These are phyloP conservation scores for Cossypha heuglini DNA, from an alignment of 2,797 vertebrate genomes.

Conservation along the genomic window DNA sequence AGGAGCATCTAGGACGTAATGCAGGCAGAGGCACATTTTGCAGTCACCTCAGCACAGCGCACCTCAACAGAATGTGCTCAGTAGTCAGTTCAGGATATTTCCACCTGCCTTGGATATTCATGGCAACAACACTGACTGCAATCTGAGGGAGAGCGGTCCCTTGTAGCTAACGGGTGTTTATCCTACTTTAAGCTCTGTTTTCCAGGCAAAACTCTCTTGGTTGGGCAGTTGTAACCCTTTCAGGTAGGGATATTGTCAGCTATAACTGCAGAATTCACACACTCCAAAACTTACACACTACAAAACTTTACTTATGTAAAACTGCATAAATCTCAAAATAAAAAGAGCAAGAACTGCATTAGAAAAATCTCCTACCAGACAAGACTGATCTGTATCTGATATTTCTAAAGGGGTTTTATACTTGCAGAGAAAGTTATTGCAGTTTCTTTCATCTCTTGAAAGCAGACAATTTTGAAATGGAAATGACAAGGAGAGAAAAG, in stretches of 20 bases:
- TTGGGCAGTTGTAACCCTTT: neutral
- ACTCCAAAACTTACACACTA: neutral
- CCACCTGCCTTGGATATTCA: neutral
- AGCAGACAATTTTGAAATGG: neutral
- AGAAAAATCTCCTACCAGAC: neutral
- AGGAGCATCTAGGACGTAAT: neutral
- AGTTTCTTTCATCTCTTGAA: neutral
- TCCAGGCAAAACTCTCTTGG: neutral
- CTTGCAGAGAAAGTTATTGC: neutral
- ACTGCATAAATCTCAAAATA: neutral
- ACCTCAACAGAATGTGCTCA: accelerated
- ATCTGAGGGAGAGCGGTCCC: too few species aligned
- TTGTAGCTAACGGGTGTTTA: neutral
- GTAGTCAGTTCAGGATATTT: neutral
- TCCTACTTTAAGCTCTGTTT: neutral
- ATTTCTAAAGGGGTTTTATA: neutral
- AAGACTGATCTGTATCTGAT: neutral
- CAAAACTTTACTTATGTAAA: neutral
- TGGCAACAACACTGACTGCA: neutral
- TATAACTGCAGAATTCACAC: neutral
- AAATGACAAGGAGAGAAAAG: neutral
- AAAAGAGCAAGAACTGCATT: neutral
- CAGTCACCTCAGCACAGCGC: neutral
- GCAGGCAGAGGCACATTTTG: neutral
- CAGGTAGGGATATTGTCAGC: neutral